Conservation (phyloP, 2,113 vertebrate species). For the Urocitellus parryii region DNA sequence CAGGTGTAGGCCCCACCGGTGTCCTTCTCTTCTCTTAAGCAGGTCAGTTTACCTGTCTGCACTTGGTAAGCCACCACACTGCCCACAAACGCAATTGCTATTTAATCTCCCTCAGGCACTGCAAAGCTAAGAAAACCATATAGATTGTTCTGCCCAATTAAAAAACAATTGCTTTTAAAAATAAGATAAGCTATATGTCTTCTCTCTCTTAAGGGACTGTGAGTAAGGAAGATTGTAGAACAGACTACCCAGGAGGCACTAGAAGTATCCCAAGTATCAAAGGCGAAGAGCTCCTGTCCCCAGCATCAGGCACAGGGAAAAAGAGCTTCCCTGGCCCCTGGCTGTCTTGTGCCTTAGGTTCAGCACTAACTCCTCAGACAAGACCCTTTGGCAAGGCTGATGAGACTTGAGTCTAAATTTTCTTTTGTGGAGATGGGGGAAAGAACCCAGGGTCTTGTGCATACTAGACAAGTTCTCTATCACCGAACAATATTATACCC, state of each 20-base stretch:
- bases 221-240: neutral
- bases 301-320: neutral
- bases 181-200: neutral
- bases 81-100: constrained; percentile 74
- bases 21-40: constrained; percentile 29
- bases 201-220: neutral
- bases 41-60: constrained; percentile 65
- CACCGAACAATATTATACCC: neutral
- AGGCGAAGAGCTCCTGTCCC: neutral
- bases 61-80: constrained; percentile 56
- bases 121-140: constrained; percentile 34
- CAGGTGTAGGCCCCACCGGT: neutral
- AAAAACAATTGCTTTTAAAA: neutral
- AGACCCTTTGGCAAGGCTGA: neutral
- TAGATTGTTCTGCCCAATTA: neutral
- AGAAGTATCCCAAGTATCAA: neutral
- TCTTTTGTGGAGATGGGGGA: neutral
- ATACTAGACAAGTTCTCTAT: too few relatives aligned
- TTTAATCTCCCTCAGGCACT: constrained; percentile 73
- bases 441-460: too few relatives aligned
- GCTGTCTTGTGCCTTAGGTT: neutral
- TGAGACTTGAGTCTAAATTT: neutral
- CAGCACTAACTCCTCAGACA: neutral
- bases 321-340: neutral
- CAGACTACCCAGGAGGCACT: neutral